Base-by-base conservation (phyloP, 1,140 invertebrate genomes). In the Drepana arcuata region DNA sequence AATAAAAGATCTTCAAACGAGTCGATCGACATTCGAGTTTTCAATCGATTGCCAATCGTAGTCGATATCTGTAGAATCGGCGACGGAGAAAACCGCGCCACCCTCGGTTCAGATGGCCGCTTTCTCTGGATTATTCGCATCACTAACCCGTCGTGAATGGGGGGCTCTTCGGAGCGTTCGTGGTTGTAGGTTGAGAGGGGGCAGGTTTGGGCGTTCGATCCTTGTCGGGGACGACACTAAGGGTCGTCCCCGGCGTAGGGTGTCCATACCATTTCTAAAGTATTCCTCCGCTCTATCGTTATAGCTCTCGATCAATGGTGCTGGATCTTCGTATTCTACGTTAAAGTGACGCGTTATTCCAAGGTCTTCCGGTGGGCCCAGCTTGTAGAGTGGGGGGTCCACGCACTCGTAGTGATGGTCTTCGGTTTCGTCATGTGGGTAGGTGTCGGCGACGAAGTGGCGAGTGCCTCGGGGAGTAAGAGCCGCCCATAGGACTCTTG, bases 401-500 rank as follows among this genome's bases (percentile, higher is more conserved):
- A 93, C 89, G 13, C 90, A 90, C 62, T 93, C 91, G 60, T 93
- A 93, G 51, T 91, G 90, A 16, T 91, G 89, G 48, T 91, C 90
- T 34, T 90, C 88, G 12, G 72, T 78, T 12, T 82, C 80, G 34
- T 84, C 83, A 44, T 82, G 79, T 2, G 75, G 86, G 56, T 87
- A 87, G 2, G 83, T 86, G 62, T 89, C 88, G 1, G 88, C 87
- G 18, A 90, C 86, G 50, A 89, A 90, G 57, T 90, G 88, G 33
- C 85, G 85, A 0, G 92, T 93, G 11, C 92, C 93, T 10, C 92
- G 84, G 0, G 93, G 92, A 2, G 92, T 94, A 4, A 95, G 74
- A 0, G 92, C 92, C 0, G 93, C 92, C 93, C 93, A 95, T 14
- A 94, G 86, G 10, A 93, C 89, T n/a, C 90, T 79, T 3, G 88